Evolutionary conservation across 2,113 vertebrate genomes (phyloP).

Genomic region (Gymnorhina tibicen): DNA sequence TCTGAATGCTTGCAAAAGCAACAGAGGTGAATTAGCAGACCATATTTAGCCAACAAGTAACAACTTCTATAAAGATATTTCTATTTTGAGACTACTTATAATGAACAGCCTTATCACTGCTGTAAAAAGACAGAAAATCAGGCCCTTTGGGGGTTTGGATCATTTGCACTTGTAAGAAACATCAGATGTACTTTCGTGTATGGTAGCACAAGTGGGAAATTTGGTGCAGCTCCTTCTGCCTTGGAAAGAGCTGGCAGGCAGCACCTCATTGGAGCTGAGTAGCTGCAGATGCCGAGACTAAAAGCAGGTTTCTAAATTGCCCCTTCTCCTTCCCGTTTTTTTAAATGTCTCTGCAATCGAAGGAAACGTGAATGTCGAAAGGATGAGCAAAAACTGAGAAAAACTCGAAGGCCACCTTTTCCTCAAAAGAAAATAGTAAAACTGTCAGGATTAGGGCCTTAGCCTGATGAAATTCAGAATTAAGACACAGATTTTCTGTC

Average conservation of each 20-base stretch:
- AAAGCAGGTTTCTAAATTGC: neutral
- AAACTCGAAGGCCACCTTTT: neutral
- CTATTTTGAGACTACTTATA: neutral
- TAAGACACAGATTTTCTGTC: neutral
- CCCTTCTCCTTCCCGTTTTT: fast-evolving
- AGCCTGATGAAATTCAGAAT: neutral
- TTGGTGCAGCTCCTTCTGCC: neutral
- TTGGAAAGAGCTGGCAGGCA: neutral
- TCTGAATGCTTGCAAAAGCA: neutral
- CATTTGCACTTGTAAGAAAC: neutral
- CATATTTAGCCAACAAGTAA: neutral
- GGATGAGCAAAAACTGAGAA: neutral
- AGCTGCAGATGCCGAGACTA: neutral
- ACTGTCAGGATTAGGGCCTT: neutral
- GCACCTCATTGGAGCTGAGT: neutral
- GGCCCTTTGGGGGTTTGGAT: neutral
- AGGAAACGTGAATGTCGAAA: neutral
- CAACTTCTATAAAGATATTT: neutral
- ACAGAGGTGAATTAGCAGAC: neutral
- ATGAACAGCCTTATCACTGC: neutral
- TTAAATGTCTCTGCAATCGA: neutral
- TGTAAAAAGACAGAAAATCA: neutral
- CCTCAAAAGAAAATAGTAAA: neutral
- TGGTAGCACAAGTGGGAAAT: fast-evolving
- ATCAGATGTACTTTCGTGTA: fast-evolving